phyloP scores from a whole-genome alignment of 2,888 invertebrate species.

The Drosophila infuscata region DNA sequence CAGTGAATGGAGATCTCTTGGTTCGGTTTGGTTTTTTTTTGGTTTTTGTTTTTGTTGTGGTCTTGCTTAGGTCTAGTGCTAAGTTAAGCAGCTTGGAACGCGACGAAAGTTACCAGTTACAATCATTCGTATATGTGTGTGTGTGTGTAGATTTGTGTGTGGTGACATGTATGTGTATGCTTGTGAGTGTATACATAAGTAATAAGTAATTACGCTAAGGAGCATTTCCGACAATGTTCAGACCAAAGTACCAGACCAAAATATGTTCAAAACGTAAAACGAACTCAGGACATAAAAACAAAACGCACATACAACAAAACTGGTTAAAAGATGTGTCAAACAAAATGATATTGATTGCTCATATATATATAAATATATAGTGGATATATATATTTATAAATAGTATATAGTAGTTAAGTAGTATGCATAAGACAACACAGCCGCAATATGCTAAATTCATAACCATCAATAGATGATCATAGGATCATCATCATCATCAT shows the following conservation, averaged over 20 bases:
- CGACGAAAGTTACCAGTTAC: conserved; percentile 68
- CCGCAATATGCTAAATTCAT: conserved; percentile 80
- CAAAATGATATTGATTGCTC: conserved; percentile 50
- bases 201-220: conserved; percentile 70
- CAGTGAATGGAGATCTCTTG: conserved; percentile 44
- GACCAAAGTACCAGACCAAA: conserved; percentile 79
- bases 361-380: conserved; percentile 48
- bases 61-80: conserved; percentile 70
- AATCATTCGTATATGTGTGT: conserved; percentile 47
- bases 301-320: conserved; percentile 77
- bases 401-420: conserved; percentile 53
- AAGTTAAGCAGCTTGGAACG: conserved; percentile 69
- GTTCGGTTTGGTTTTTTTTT: conserved; percentile 31
- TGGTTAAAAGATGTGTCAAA: conserved; percentile 66
- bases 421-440: conserved; percentile 80
- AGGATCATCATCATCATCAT: conserved; percentile 47
- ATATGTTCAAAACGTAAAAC: conserved; percentile 55
- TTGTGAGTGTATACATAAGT: conserved; percentile 60
- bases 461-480: conserved; percentile 62
- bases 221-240: conserved; percentile 80
- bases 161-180: conserved; percentile 28
- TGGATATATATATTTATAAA: conserved; percentile 56
- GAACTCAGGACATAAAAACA: conserved; percentile 66
- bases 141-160: conserved; percentile 30
- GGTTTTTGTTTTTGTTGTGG: conserved; percentile 21